Evolutionary conservation across 2,797 vertebrate species (phyloP).

Genomic region (Schizopygopsis pylzovi): DNA sequence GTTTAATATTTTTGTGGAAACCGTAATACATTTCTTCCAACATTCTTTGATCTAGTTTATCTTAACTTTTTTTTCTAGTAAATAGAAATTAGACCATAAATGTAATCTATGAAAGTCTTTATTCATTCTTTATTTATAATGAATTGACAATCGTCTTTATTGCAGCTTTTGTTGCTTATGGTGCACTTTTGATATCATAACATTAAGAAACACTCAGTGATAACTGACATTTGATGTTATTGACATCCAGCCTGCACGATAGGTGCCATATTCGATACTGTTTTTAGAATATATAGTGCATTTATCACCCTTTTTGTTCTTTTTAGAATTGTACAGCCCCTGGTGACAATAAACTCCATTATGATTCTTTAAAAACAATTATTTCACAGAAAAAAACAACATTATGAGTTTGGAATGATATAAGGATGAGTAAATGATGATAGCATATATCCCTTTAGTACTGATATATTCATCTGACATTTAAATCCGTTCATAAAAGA

Average conservation of each 20-base stretch:
- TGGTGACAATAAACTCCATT: background rate
- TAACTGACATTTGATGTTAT: background rate
- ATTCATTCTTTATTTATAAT: background rate
- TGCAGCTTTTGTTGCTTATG: background rate
- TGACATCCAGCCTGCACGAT: background rate
- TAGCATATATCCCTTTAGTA: constrained; percentile 19
- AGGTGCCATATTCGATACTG: background rate
- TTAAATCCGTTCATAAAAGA: constrained; percentile 14
- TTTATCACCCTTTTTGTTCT: background rate
- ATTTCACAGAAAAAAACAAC: background rate
- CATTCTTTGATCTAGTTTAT: background rate
- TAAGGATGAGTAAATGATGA: constrained; percentile 1
- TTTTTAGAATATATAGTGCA: background rate
- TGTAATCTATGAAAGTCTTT: background rate
- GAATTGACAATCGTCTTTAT: background rate
- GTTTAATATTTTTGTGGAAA: background rate
- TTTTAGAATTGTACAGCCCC: background rate
- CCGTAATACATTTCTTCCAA: background rate
- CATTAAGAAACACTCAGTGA: background rate
- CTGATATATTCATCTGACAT: background rate
- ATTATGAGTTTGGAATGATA: background rate
- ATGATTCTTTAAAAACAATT: background rate
- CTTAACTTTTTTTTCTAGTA: background rate
- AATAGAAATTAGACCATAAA: background rate
- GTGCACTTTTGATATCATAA: background rate